Evolutionary conservation across 2,888 invertebrate genomes (phyloP).

Genomic region (Diarsia brunnea): DNA sequence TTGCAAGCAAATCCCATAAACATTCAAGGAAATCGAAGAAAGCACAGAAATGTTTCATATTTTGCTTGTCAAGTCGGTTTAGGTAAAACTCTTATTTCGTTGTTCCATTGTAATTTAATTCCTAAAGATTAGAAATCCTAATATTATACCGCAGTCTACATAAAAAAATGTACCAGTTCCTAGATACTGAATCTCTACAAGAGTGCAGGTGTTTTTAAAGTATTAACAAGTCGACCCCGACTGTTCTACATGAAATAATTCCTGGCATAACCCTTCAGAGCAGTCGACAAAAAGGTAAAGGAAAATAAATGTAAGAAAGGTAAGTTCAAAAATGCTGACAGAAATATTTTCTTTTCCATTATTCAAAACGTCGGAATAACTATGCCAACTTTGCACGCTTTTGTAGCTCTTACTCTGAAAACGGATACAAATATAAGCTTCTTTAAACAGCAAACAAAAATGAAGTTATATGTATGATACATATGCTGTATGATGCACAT

Average conservation of each 20-base stretch:
- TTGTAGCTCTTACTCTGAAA: background rate
- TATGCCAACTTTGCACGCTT: slow-evolving; percentile 14
- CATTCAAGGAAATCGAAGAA: background rate
- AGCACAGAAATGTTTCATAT: background rate
- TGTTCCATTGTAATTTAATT: background rate
- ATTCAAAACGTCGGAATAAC: slow-evolving; percentile 22
- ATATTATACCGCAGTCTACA: background rate
- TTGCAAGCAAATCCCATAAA: background rate
- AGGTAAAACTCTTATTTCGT: background rate
- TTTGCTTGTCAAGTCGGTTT: background rate
- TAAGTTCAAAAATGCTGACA: slow-evolving; percentile 22
- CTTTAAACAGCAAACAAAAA: background rate
- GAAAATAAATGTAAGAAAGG: slow-evolving; percentile 12
- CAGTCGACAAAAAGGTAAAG: background rate
- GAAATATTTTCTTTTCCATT: slow-evolving; percentile 34
- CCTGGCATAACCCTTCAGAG: slow-evolving; percentile 18
- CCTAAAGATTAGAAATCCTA: background rate
- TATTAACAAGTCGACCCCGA: slow-evolving; percentile 6
- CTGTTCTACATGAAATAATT: slow-evolving; percentile 21
- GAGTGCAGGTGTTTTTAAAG: background rate
- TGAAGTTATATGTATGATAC: background rate
- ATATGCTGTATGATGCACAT: background rate
- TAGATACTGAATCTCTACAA: background rate
- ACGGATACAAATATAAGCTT: background rate
- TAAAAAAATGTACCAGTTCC: background rate